Percentiles rank a stretch among this genome's conserved stretches.
phyloP scores from a whole-genome alignment of 1,140 invertebrate species.

The Agraylea sexmaculata region DNA sequence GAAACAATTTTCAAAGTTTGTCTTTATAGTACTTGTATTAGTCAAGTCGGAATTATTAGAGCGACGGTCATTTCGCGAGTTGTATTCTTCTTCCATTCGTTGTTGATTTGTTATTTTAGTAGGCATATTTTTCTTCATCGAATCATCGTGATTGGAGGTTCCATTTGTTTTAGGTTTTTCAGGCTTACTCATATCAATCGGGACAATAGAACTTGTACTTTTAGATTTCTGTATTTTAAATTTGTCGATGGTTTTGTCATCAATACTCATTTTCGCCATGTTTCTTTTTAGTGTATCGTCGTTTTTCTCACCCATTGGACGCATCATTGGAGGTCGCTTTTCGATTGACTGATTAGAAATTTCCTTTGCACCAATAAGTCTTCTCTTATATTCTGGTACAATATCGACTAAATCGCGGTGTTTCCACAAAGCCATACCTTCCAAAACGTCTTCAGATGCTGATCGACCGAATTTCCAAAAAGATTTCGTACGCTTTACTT shows the following conservation, averaged over 20 bases:
- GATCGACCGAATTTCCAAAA: slow-evolving; percentile 72
- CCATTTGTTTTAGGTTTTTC: slow-evolving; percentile 23
- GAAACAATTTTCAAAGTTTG: slow-evolving; percentile 46
- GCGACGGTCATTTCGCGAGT: slow-evolving; percentile 34
- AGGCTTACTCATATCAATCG: slow-evolving; percentile 34
- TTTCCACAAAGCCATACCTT: slow-evolving; percentile 75
- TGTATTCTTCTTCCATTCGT: slow-evolving; percentile 35
- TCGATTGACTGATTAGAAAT: slow-evolving; percentile 31
- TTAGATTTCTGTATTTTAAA: slow-evolving; percentile 38
- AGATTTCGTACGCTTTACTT: slow-evolving; percentile 69
- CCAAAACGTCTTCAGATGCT: slow-evolving; percentile 56
- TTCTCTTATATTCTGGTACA: slow-evolving; percentile 39
- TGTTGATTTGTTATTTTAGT: slow-evolving; percentile 36
- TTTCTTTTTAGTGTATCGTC: slow-evolving; percentile 20
- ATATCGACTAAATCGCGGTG: slow-evolving; percentile 70
- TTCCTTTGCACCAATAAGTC: slow-evolving; percentile 36
- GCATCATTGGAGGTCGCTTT: slow-evolving; percentile 26
- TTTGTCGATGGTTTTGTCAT: slow-evolving; percentile 40
- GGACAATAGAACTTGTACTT: slow-evolving; percentile 37
- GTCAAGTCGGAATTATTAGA: slow-evolving; percentile 36
- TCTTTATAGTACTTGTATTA: slow-evolving; percentile 38
- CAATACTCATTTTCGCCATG: slow-evolving; percentile 29
- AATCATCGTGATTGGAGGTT: not conserved
- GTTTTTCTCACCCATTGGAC: slow-evolving; percentile 15
- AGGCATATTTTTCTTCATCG: slow-evolving; percentile 10